phyloP scores from a whole-genome alignment of 2,113 vertebrate genomes.

The Pimephales promelas region DNA sequence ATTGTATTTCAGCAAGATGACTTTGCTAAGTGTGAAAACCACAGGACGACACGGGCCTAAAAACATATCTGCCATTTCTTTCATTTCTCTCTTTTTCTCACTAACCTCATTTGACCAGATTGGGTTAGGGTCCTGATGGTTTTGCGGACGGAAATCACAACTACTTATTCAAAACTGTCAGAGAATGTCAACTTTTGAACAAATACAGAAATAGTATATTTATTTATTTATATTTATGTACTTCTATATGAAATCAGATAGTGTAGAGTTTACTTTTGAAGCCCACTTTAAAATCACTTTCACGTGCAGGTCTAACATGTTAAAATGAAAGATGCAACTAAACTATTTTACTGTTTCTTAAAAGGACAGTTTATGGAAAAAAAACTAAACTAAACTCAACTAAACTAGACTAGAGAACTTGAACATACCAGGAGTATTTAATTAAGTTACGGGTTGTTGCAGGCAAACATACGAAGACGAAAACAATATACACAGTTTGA shows the following conservation, averaged over 20 bases:
- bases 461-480: too few relatives aligned
- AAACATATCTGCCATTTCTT: slow-evolving; percentile 7
- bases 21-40: slow-evolving; percentile 31
- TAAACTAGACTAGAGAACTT: background rate
- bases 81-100: background rate
- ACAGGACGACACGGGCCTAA: background rate
- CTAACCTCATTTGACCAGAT: background rate
- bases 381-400: too few relatives aligned
- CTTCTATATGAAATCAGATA: background rate
- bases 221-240: background rate
- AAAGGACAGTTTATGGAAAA: background rate
- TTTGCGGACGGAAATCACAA: slow-evolving; percentile 9
- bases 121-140: background rate
- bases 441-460: too few relatives aligned
- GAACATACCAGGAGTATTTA: too few relatives aligned
- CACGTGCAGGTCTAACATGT: background rate
- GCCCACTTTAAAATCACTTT: background rate
- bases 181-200: background rate
- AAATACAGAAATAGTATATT: slow-evolving; percentile 8
- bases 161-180: background rate
- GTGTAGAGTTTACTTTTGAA: background rate
- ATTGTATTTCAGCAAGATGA: background rate
- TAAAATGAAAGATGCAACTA: too few relatives aligned
- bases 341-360: background rate
- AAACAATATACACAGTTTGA: too few relatives aligned